Evolutionary conservation across 2,888 invertebrate species (phyloP).

Genomic region (Nymphalis c-album): DNA sequence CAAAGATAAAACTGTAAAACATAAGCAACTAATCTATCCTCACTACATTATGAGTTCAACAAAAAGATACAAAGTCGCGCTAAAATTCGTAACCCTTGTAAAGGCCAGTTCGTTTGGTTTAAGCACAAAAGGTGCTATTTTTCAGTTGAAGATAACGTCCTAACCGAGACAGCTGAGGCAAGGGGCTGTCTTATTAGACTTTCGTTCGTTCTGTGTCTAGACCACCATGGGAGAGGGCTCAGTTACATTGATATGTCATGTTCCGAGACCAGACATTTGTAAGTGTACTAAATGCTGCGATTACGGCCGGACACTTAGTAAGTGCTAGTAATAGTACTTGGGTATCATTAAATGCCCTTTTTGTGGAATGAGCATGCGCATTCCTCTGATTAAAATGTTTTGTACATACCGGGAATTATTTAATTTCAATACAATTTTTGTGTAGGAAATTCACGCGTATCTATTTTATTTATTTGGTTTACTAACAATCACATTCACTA

Average conservation of each 20-base stretch:
- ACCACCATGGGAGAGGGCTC: slow-evolving; percentile 70
- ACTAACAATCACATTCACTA: neutral
- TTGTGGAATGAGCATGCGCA: slow-evolving; percentile 23
- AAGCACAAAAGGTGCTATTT: slow-evolving; percentile 71
- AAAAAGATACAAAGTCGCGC: slow-evolving; percentile 19
- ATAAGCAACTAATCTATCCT: slow-evolving; percentile 14
- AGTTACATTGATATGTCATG: slow-evolving; percentile 66
- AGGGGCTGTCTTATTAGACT: slow-evolving; percentile 74
- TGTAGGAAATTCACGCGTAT: neutral
- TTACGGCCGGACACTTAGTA: slow-evolving; percentile 45
- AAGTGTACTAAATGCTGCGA: slow-evolving; percentile 61
- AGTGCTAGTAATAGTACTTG: slow-evolving; percentile 39
- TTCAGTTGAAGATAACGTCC: slow-evolving; percentile 73
- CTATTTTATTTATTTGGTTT: neutral
- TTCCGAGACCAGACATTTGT: slow-evolving; percentile 63
- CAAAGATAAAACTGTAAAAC: neutral
- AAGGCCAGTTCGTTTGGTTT: slow-evolving; percentile 38
- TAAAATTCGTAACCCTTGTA: slow-evolving; percentile 28
- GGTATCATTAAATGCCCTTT: slow-evolving; percentile 32
- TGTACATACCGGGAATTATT: slow-evolving; percentile 13
- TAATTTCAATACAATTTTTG: slow-evolving; percentile 1
- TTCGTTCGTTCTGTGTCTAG: slow-evolving; percentile 57
- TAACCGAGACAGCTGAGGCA: slow-evolving; percentile 63
- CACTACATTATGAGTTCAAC: slow-evolving; percentile 16
- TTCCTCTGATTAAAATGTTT: slow-evolving; percentile 29